These are phyloP conservation scores for Actinernus sp. DNA, from an alignment of 92 coral and sea anemone species.

Conservation along the genomic window DNA sequence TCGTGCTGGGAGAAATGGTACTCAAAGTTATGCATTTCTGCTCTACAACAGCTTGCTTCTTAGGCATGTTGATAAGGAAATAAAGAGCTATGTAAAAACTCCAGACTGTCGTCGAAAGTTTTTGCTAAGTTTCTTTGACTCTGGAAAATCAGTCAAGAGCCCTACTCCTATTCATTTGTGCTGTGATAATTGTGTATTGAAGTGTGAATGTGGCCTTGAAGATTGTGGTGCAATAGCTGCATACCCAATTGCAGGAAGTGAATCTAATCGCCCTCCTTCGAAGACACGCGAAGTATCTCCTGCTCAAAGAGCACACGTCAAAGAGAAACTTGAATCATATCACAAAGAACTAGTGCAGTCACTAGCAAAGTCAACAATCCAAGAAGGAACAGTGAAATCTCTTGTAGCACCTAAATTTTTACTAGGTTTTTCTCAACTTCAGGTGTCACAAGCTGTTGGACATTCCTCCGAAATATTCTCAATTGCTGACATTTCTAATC, in stretches of 20 bases:
- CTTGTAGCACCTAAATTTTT: neutral
- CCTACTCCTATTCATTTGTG: too few relatives aligned
- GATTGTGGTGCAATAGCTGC: too few relatives aligned
- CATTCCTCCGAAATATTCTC: conserved; percentile 7
- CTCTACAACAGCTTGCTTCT: conserved; percentile 8
- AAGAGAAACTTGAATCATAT: too few relatives aligned
- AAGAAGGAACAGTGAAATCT: neutral
- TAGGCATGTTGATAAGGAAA: conserved; percentile 14
- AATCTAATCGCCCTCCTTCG: too few relatives aligned
- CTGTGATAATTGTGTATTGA: conserved; percentile 17
- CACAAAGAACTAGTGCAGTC: too few relatives aligned
- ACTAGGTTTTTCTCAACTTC: conserved; percentile 24
- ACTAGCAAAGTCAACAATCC: too few relatives aligned
- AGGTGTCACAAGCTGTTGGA: conserved; percentile 12
- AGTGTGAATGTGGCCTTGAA: conserved; percentile 7
- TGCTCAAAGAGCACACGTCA: too few relatives aligned
- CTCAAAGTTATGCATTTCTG: conserved; percentile 5
- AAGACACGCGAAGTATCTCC: too few relatives aligned
- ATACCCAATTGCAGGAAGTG: too few relatives aligned
- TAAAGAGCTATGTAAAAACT: conserved; percentile 8
- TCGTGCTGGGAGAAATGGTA: conserved; percentile 40
- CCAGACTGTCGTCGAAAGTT: conserved; percentile 18
- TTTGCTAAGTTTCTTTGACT: conserved; percentile 8
- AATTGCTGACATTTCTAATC: conserved; percentile 9
- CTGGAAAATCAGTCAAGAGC: neutral